Evolutionary conservation across 2,113 vertebrate genomes (phyloP).

Genomic region (Rhinolophus ferrumequinum): DNA sequence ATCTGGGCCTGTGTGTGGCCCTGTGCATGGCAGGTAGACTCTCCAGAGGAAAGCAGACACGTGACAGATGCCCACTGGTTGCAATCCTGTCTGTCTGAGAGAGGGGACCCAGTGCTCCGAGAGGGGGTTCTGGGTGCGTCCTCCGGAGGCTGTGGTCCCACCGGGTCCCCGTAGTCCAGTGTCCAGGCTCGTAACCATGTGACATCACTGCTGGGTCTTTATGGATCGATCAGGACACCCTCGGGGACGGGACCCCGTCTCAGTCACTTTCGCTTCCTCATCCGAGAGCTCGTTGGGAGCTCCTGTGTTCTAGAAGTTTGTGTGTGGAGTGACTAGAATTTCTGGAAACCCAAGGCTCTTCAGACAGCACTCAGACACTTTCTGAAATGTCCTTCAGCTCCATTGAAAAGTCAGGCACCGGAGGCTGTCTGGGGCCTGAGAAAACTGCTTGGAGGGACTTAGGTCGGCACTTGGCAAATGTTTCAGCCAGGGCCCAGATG

Average conservation of each 20-base stretch:
- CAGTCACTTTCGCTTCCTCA: fast-evolving
- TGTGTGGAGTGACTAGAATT: fast-evolving
- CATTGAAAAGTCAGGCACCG: too few species aligned
- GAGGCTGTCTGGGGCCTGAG: too few species aligned
- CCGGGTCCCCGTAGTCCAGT: fast-evolving
- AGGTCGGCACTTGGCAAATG: too few species aligned
- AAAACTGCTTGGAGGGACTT: too few species aligned
- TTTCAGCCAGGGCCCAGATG: too few species aligned
- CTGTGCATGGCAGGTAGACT: fast-evolving
- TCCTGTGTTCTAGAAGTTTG: fast-evolving
- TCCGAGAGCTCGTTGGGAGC: fast-evolving
- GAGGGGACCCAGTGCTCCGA: fast-evolving
- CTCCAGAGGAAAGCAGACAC: too few species aligned
- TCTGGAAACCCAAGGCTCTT: background rate
- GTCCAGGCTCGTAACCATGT: fast-evolving
- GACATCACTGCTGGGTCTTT: fast-evolving
- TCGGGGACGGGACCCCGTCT: fast-evolving
- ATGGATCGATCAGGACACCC: fast-evolving
- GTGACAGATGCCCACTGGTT: too few species aligned
- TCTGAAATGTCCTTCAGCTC: fast-evolving
- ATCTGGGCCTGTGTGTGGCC: too few species aligned
- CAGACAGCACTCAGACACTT: fast-evolving
- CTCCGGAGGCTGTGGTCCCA: background rate
- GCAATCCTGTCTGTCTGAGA: fast-evolving
- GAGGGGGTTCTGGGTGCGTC: background rate